Conservation (phyloP, 2,797 vertebrate genomes). For the Eulemur rubriventer region DNA sequence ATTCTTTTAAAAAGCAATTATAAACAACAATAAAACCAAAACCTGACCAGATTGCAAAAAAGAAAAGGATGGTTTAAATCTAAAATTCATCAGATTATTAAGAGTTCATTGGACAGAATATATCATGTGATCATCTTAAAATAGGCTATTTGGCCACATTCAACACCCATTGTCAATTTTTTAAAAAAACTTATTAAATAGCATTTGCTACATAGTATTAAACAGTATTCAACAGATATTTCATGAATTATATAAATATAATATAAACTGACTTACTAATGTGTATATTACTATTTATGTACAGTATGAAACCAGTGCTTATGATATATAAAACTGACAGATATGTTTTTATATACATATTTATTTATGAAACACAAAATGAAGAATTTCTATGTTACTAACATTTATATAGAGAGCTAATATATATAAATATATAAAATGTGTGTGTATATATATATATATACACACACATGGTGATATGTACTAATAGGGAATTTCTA, state of each 20-base stretch:
- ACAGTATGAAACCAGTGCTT: background rate
- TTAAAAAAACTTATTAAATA: background rate
- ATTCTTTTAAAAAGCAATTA: background rate
- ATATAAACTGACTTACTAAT: background rate
- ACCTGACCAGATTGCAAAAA: background rate
- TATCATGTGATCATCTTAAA: background rate
- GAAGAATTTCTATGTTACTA: background rate
- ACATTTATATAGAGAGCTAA: background rate
- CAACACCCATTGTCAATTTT: background rate
- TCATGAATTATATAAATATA: background rate
- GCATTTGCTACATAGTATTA: background rate
- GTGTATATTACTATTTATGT: background rate
- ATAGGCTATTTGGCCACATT: background rate
- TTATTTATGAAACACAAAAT: background rate
- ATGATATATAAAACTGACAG: background rate
- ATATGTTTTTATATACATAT: background rate
- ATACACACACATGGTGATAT: background rate
- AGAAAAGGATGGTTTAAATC: background rate
- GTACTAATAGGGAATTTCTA: background rate
- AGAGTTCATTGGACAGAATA: background rate
- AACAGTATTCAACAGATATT: background rate
- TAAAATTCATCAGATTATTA: background rate
- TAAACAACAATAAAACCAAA: background rate
- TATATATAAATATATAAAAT: background rate
- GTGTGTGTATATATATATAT: background rate